Evolutionary conservation across 2,797 vertebrate species (phyloP), one percentile per base, ranked within the genome.

Genomic region (Channa striata): DNA sequence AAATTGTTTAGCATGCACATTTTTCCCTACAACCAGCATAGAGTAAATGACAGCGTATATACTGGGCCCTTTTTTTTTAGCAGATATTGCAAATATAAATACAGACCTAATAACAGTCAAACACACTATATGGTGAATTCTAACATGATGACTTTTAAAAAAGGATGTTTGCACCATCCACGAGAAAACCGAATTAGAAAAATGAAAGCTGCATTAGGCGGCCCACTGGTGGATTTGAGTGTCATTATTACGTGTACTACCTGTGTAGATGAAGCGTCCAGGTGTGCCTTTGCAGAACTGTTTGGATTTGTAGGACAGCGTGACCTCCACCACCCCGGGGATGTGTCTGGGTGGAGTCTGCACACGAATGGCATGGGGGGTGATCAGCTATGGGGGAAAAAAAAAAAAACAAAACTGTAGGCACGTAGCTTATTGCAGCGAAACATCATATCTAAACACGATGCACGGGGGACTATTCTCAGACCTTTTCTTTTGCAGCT

Each of bases 221-320:
- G 33, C 11, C 23, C 23, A 65, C n/a, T 14, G 8, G 34, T 9
- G 21, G 42, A 36, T 16, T 10, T 39, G 14, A 42, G 30, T 58
- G 23, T 66, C 44, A 74, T 74, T 60, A 54, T 52, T 54, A n/a
- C 56, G 34, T 60, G 50, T 48, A 8, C 93, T 96, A 99, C 98
- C 98, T 95, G 97, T 99, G 90, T 99, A 99, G 93, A 99, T 98
- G 95, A 99, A 99, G 90, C 98, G 95, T 80, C 98, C 98, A 61
- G 98, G 98, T 21, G 98, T 98, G 83, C 98, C 98, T 93, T 99
- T 99, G 94, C 98, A 99, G 92, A 99, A 99, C 90, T 99, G 98
- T 92, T 99, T 99, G 39, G 97, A 99, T 88, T 99, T 99, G 94
- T 99, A 99, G 92, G 98, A 99, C 94, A 99, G 91, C 87, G 97